Base-by-base conservation (phyloP, 2,797 vertebrate species). In the Pagetopsis macropterus region DNA sequence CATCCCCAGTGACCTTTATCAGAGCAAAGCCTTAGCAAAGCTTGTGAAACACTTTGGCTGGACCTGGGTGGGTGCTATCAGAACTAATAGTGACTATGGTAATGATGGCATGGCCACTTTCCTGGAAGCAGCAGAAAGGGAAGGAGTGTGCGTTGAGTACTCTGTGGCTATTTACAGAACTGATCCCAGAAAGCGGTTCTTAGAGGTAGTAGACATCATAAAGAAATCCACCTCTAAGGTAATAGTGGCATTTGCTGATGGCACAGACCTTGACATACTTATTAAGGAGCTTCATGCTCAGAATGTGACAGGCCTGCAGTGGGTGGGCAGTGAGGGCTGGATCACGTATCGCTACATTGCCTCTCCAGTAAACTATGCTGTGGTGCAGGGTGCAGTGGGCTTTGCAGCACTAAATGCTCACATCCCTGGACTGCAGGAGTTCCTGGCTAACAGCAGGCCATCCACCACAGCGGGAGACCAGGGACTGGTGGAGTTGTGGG, bases 311-410 rank as follows among this genome's bases (percentile, higher is more conserved):
- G 94, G 92, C 17, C 84, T 94, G 46, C 94, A 95, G 76, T 95
- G 95, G 94, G 93, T 95, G 43, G 95, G 95, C 84, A 95, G 94
- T 31, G 94, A 95, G 75, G 93, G 94, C 48, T 95, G 94, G 95
- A 94, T 95, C 78, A 94, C 94, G 1, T 94, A 94, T 72, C 91
- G 92, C 45, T 91, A 92, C 21, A 91, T 95, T 9, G 90, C 94
- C 52, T 92, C 92, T 16, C 46, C 71, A 3, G 65, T 76, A 2
- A 93, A 92, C 69, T 94, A 93, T 2, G 92, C 87, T 10, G 92
- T 95, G 49, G 88, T 95, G 3, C 90, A 93, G 66, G 94, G 95
- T 31, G 93, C 94, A 0, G 84, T 95, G 23, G 94, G 94, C 16
- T 93, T 95, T 49, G 92, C 94, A 40, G 91, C 94, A 9, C 89